Base-by-base conservation (phyloP, 2,888 invertebrate species). In the Tenthredo amoena region DNA sequence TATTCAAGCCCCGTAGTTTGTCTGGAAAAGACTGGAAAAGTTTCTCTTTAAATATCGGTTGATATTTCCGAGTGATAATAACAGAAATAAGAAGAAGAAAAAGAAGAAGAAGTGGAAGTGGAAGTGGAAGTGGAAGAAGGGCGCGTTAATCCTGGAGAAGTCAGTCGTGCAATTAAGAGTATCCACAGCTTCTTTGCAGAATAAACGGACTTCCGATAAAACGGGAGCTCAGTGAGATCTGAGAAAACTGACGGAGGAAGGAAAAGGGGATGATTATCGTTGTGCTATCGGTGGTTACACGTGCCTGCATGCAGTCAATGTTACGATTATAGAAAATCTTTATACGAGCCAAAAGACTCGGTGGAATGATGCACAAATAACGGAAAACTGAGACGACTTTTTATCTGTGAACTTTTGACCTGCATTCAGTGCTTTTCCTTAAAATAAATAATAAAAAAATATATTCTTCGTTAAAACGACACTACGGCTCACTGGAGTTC, bases 381-480 rank as follows among this genome's bases (percentile, higher is more conserved):
- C 74, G 40, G 74, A 26, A 74, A 74, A 40, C 74, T 71, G n/a
- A 12, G 74, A 47, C 40, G 12, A 74, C 12, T 74, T 40, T 40
- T 40, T 43, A 74, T 74, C 40, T 74, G 37, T 74, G 74, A 74
- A 26, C 74, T 74, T 43, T 74, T 74, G 74, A 74, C 74, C 74
- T 40, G 74, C 43, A 74, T 74, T 74, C 43, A 47, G 21, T 40
- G 15, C 68, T 68, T 18, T 68, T 34, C 7, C 6, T 68, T 15
- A 34, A 68, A 68, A 68, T 68, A 68, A 18, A 34, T 43, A 43
- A 74, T 55, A 55, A 55, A 55, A 50, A 50, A 47, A 71, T 37
- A 71, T n/a, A 50, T 50, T 71, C 71, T 71, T 71, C 34, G 34
- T 71, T 71, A 71, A 37, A 34, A 37, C 34, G 40, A 72, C n/a